Evolutionary conservation across 2,113 vertebrate genomes (phyloP), one percentile per base, ranked within the genome.

Genomic region (Pseudois nayaur): DNA sequence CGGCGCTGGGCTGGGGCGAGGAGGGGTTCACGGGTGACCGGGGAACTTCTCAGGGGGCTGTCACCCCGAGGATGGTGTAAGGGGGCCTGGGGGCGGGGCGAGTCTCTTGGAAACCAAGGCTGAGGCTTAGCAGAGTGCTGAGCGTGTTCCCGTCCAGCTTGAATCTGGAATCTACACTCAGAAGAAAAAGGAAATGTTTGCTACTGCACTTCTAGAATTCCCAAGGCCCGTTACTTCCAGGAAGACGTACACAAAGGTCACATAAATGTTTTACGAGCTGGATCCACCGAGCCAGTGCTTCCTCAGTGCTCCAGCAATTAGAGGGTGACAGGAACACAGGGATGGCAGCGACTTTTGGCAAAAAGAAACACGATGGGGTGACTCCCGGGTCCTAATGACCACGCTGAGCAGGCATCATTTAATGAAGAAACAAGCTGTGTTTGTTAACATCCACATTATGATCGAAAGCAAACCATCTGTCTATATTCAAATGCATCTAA

Each of bases 311-410:
- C 67, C 87, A 60, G 94, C 92, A 95, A 92, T 97, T 96, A 97
- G 94, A 97, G n/a, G 50, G 88, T 81, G 92, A 96, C 84, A 89
- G 6, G 94, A 67, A 96, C 87, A 96, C 87, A 97, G 92, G 87
- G 89, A 96, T 50, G 91, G 82, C 91, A 98, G 95, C 29, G 57
- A 97, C 93, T 97, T 95, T 86, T 78, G 94, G 95, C 31, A 62
- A 82, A 94, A 96, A 96, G 96, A 95, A 96, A 98, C 97, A 96
- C 45, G 87, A 43, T 1, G 23, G 95, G 83, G 45, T 97, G 94
- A 97, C 95, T 85, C 95, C 98, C 98, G 92, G 97, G 95, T 88
- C 95, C 97, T 90, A 16, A 54, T 52, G 90, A 27, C 8, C 6
- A 25, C 27, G n/a, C 0, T 9, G 54, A 62, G 17, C 14, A 52